Evolutionary conservation across 2,113 vertebrate species (phyloP).

Genomic region (Heteronetta atricapilla): DNA sequence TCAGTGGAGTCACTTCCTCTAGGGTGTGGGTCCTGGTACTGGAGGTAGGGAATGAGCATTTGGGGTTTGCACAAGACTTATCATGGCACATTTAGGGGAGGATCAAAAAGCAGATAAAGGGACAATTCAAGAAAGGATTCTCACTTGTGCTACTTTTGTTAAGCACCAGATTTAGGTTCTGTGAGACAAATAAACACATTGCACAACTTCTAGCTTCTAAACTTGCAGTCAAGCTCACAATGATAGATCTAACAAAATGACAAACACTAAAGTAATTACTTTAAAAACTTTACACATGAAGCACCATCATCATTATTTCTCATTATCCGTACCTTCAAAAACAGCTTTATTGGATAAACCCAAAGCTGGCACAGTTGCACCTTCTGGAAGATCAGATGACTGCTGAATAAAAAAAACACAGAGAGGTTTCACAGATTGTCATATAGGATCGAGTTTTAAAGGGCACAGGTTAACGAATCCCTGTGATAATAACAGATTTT

Average conservation of each 20-base stretch:
- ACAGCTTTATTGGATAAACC: slow-evolving; percentile 98
- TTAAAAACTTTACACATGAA: background rate
- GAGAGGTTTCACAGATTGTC: background rate
- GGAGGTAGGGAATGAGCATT: background rate
- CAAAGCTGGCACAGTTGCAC: slow-evolving; percentile 94
- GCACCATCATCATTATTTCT: background rate
- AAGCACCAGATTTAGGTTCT: background rate
- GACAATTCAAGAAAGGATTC: background rate
- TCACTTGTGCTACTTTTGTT: background rate
- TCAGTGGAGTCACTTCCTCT: background rate
- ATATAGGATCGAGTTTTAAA: background rate
- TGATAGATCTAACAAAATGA: background rate
- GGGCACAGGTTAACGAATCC: background rate
- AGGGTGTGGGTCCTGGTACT: too few relatives aligned
- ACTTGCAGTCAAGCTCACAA: background rate
- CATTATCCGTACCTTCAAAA: slow-evolving; percentile 86
- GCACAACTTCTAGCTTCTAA: background rate
- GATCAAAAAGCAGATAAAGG: background rate
- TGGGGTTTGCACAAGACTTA: background rate
- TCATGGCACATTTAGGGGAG: background rate
- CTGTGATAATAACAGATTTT: background rate
- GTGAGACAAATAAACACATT: background rate
- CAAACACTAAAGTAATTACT: background rate
- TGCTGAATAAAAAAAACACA: slow-evolving; percentile 68
- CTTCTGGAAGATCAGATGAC: slow-evolving; percentile 85